A percentile compares a stretch with the other conserved stretches of the same genome.
These are phyloP conservation scores for Limnephilus auricula DNA, from an alignment of 2,888 invertebrate species.

Conservation along the genomic window DNA sequence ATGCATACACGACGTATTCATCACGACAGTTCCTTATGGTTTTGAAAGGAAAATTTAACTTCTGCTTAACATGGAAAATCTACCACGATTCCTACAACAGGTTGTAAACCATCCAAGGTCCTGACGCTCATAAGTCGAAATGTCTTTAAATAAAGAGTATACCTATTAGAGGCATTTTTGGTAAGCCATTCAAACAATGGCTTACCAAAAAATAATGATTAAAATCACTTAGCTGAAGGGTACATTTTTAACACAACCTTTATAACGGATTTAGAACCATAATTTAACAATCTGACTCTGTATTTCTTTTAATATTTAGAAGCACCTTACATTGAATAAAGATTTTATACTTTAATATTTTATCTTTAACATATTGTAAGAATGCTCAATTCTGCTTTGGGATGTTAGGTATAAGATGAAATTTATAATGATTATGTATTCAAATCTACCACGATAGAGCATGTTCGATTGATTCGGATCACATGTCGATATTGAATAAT, in stretches of 20 bases:
- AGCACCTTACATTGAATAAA: too few relatives aligned
- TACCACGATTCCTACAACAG: not conserved
- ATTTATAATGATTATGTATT: constrained; percentile 14
- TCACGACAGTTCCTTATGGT: not conserved
- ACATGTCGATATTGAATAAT: constrained; percentile 29
- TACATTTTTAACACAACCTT: too few relatives aligned
- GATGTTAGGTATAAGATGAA: not conserved
- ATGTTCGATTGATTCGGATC: constrained; percentile 46
- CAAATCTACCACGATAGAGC: not conserved
- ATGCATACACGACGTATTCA: constrained; percentile 2
- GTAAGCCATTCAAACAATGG: too few relatives aligned
- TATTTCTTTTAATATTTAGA: too few relatives aligned
- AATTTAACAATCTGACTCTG: too few relatives aligned
- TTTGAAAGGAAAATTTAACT: not conserved
- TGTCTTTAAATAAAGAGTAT: not conserved
- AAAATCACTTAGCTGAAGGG: too few relatives aligned
- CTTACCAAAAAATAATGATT: not conserved
- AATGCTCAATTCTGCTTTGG: not conserved
- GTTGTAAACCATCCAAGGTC: not conserved
- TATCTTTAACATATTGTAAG: not conserved
- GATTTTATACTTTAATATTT: too few relatives aligned
- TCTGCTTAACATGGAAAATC: not conserved
- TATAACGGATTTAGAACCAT: too few relatives aligned
- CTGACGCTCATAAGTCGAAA: not conserved
- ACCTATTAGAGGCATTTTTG: too few relatives aligned